These are phyloP conservation scores for Ophioninae sp. DNA, from an alignment of 2,888 invertebrate species.

Conservation along the genomic window DNA sequence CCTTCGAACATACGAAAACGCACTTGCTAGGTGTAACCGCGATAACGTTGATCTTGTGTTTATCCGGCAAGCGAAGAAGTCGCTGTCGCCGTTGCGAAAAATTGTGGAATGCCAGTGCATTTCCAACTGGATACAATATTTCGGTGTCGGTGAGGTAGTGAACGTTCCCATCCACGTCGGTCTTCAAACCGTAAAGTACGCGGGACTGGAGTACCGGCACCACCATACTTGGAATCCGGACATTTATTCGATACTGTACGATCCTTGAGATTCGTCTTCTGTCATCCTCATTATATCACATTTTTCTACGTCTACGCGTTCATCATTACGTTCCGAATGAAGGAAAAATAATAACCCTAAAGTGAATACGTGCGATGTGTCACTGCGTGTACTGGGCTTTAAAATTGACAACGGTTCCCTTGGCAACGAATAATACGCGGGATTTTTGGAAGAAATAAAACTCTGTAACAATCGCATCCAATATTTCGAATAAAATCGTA, in stretches of 20 bases:
- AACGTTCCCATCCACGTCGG: slow-evolving; percentile 86
- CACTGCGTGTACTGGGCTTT: background rate
- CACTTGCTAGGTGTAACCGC: slow-evolving; percentile 87
- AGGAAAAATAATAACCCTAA: background rate
- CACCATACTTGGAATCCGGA: background rate
- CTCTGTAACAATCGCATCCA: too few species aligned
- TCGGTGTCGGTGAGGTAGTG: slow-evolving; percentile 89
- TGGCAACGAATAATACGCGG: slow-evolving; percentile 27
- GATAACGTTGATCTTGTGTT: slow-evolving; percentile 85
- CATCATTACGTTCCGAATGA: background rate
- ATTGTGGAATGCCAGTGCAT: slow-evolving; percentile 89
- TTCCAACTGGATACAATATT: slow-evolving; percentile 91
- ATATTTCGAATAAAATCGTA: too few species aligned
- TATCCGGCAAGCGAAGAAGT: slow-evolving; percentile 87
- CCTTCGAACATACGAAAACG: slow-evolving; percentile 66
- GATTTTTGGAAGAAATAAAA: background rate
- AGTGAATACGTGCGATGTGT: background rate
- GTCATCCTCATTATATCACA: background rate
- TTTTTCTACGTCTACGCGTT: background rate
- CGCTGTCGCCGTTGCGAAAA: slow-evolving; percentile 87
- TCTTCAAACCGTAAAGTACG: slow-evolving; percentile 85
- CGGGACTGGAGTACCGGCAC: slow-evolving; percentile 84
- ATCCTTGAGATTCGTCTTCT: background rate
- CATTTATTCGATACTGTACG: background rate
- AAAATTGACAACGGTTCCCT: slow-evolving; percentile 46